Percentiles rank a stretch among this genome's conserved stretches.
phyloP scores from a whole-genome alignment of 2,797 vertebrate species.

The Sebastiscus albofasciatus region DNA sequence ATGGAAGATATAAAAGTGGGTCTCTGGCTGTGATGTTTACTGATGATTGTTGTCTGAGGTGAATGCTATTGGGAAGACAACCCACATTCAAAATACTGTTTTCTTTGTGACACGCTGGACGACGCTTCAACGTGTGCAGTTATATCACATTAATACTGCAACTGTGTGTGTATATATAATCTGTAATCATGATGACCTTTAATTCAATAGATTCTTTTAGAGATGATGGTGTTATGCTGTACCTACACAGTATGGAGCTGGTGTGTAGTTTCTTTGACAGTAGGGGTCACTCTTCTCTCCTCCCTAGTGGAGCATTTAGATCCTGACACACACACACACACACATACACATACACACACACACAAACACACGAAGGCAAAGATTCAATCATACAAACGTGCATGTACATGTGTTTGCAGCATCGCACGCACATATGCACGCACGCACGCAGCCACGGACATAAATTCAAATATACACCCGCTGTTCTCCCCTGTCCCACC shows the following conservation, averaged over 20 bases:
- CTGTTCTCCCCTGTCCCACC: slow-evolving; percentile 15
- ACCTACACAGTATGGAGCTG: slow-evolving; percentile 3
- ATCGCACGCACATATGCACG: neutral
- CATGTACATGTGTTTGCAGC: slow-evolving; percentile 30
- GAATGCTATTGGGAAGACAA: slow-evolving; percentile 45
- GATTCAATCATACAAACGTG: slow-evolving; percentile 27
- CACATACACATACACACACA: slow-evolving; percentile 14
- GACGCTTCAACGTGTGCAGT: neutral
- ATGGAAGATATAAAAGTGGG: slow-evolving; percentile 68
- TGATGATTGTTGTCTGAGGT: slow-evolving; percentile 49
- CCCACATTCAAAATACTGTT: slow-evolving; percentile 30
- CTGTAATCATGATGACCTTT: neutral
- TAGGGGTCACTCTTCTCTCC: slow-evolving; percentile 85
- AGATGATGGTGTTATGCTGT: neutral
- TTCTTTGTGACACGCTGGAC: slow-evolving; percentile 28
- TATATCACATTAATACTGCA: neutral
- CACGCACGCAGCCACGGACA: slow-evolving; percentile 7
- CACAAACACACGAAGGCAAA: slow-evolving; percentile 14
- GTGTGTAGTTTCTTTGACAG: slow-evolving; percentile 70
- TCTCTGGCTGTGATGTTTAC: slow-evolving; percentile 67
- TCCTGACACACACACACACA: slow-evolving; percentile 17
- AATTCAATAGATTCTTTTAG: slow-evolving; percentile 1
- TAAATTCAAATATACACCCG: slow-evolving; percentile 19
- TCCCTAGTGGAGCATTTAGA: slow-evolving; percentile 40
- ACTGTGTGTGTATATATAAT: neutral